These are phyloP conservation scores for Limnephilus lunatus DNA, from an alignment of 2,888 invertebrate genomes.

Conservation along the genomic window DNA sequence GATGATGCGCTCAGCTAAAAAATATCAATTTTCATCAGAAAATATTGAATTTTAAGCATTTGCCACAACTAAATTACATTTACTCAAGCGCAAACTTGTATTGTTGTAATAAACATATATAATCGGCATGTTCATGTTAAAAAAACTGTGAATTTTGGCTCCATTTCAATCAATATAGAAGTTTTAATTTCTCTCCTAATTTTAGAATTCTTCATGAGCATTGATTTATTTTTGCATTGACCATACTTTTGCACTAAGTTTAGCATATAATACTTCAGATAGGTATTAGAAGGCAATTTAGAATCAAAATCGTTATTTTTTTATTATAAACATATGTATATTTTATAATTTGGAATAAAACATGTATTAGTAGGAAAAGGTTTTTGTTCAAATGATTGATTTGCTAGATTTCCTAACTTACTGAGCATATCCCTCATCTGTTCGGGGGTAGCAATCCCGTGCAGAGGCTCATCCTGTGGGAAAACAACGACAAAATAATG, in stretches of 20 bases:
- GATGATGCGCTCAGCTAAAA: slow-evolving; percentile 68
- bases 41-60: neutral
- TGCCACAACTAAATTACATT: neutral
- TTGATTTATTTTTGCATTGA: neutral
- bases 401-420: neutral
- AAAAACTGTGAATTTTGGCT: too few relatives aligned
- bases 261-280: neutral
- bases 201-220: neutral
- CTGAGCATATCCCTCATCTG: slow-evolving; percentile 20
- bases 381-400: neutral
- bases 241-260: neutral
- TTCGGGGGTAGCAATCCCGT: neutral
- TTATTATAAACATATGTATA: too few relatives aligned
- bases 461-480: neutral
- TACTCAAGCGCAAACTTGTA: neutral
- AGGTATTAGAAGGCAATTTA: neutral
- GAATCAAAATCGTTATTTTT: neutral
- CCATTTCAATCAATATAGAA: too few relatives aligned
- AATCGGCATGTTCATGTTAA: too few relatives aligned
- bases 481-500: neutral
- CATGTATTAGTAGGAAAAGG: neutral
- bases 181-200: neutral
- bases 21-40: neutral
- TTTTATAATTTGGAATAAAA: neutral
- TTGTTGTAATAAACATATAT: too few relatives aligned